Conservation (phyloP, 2,797 vertebrate species). For the Simalia tracyae region DNA sequence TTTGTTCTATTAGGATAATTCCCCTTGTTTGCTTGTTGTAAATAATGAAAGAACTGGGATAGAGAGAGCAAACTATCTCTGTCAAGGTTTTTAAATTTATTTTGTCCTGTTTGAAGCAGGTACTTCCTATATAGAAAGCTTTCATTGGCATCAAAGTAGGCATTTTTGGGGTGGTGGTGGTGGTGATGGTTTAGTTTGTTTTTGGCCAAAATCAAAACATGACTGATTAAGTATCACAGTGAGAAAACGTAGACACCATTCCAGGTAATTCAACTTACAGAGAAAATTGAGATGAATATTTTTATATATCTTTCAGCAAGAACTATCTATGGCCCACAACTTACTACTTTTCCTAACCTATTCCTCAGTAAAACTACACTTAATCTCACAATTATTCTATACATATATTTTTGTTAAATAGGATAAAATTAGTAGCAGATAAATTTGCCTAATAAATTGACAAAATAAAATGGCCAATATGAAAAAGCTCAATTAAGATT, state of each 20-base stretch:
- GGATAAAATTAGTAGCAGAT: not conserved
- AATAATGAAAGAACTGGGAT: not conserved
- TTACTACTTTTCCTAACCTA: not conserved
- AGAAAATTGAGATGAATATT: not conserved
- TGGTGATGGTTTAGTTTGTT: not conserved
- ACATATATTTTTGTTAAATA: no score
- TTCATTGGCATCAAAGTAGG: not conserved
- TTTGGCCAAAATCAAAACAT: not conserved
- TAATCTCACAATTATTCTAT: not conserved
- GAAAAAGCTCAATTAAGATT: not conserved
- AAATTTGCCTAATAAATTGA: slow-evolving; percentile 23
- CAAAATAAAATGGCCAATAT: not conserved
- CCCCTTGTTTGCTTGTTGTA: not conserved
- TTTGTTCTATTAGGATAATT: not conserved
- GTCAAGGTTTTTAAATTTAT: not conserved
- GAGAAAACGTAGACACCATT: slow-evolving; percentile 34
- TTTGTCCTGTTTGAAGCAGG: not conserved
- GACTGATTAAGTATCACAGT: not conserved
- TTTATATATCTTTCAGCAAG: slow-evolving; percentile 1
- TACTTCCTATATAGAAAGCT: not conserved
- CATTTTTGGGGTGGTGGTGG: not conserved
- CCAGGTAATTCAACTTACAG: not conserved
- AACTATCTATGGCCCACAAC: not conserved
- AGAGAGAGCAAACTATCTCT: not conserved
- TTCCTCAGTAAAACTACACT: slow-evolving; percentile 34